Conservation (phyloP, 2,113 vertebrate species). For the Ailuropoda melanoleuca region DNA sequence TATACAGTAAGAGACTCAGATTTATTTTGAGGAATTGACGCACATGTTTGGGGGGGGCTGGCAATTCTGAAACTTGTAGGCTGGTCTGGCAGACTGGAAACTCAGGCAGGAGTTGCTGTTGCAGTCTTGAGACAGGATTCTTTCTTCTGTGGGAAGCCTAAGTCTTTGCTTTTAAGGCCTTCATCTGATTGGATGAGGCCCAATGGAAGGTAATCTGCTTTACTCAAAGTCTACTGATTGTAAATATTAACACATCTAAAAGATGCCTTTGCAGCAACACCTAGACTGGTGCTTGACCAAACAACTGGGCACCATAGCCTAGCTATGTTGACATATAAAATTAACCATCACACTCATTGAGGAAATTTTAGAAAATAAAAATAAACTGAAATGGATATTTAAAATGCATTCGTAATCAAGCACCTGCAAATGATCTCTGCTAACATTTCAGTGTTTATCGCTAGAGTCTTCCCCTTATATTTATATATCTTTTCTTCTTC, state of each 20-base stretch:
- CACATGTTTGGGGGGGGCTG: neutral
- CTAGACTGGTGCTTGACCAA: neutral
- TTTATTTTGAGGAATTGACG: neutral
- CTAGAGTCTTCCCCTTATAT: neutral
- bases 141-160: neutral
- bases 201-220: neutral
- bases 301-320: neutral
- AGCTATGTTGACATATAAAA: neutral
- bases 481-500: neutral
- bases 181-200: neutral
- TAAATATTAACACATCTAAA: neutral
- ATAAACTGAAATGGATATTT: neutral
- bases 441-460: neutral
- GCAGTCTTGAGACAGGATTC: neutral
- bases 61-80: neutral
- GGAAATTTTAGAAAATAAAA: conserved; percentile 24
- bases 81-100: neutral
- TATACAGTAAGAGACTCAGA: neutral
- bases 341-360: neutral
- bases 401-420: neutral
- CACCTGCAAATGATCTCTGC: neutral
- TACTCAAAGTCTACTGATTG: neutral
- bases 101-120: neutral
- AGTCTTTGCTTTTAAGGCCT: neutral
- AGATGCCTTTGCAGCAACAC: neutral